Base-by-base conservation (phyloP, 2,797 vertebrate genomes). In the Cossypha caffra region DNA sequence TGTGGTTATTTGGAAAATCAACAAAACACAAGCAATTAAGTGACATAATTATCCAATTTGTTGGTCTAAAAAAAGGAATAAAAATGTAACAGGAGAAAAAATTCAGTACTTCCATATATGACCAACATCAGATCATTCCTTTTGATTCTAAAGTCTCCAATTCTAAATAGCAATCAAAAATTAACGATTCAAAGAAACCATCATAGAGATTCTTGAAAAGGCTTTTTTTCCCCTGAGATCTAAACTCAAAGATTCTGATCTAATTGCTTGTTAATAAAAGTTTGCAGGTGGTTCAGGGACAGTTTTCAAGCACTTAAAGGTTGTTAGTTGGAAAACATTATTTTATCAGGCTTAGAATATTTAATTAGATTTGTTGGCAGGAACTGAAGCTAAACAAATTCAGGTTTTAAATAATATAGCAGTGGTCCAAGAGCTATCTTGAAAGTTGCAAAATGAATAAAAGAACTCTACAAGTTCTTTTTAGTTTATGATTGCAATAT, bases 311-410 rank as follows among this genome's bases (percentile, higher is more conserved):
- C 23, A 68, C 25, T 71, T 40, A 51, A 81, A 77, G 26, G 16
- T 50, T n/a, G 7, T 38, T 81, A 66, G 28, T 21, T 26, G 7
- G 29, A 66, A 87, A 89, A 71, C 0, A 0, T 54, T 73, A 55
- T 62, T 86, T 86, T 63, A 81, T 93, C 45, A 85, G 25, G 16
- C 29, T 85, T 37, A n/a, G 45, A 75, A 87, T 78, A 67, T 51
- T 17, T 29, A 77, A 66, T 71, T 45, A 78, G 10, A 47, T 33
- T 79, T 62, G 50, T 37, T 89, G 57, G 4, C 35, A 74, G 38
- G 23, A 74, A 73, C 9, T 58, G 71, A 84, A 62, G 7, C 23
- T 81, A 74, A 92, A 77, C 12, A 74, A 81, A 63, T 45, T 84
- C 37, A 67, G 23, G 15, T 5, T 78, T 88, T 75, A 74, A 81